Evolutionary conservation across 1,140 invertebrate genomes (phyloP), one percentile per base, ranked within the genome.

Genomic region (Glossosoma conforme): DNA sequence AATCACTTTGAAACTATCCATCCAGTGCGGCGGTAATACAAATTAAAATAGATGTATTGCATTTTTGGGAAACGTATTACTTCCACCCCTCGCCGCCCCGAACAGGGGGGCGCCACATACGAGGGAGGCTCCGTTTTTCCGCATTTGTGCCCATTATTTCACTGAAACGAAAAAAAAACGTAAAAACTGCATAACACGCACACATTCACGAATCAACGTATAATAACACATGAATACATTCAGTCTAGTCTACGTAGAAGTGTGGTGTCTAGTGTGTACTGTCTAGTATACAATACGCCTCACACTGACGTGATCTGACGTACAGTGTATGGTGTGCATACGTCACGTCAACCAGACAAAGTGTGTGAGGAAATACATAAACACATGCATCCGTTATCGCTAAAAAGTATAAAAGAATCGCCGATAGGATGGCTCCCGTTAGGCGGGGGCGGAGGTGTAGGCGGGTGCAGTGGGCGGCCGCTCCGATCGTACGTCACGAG

Each of bases 111-210:
- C 42, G 32, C 36, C 19, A 19, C 14, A 15, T 22, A 19, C 17
- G 11, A 6, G 47, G 38, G 33, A 17, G 28, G 36, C 24, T 36
- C 3, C 52, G 56, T 48, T 58, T 58, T 58, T 58, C 51, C 56
- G 52, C 56, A 58, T 58, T 58, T 58, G 51, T 58, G 51, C 56
- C 56, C 56, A 58, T 58, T 58, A 58, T 58, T 58, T 58, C 56
- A 47, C 43, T 47, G 47, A 51, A 58, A 46, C 42, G 43, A 52
- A 58, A 58, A 58, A 58, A 53, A 37, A 40, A 20, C 14, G 8
- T 35, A 55, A 50, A 48, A 54, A 43, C 37, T 46, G 40, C 52
- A 48, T 48, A 38, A 37, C 43, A 44, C 21, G 42, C 13, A 10
- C 45, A 32, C 52, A 54, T 44, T 44, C 30, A 38, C 30, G 18